A percentile compares a stretch with the other conserved stretches of the same genome.
These are phyloP conservation scores for Picus viridis DNA, from an alignment of 2,797 vertebrate genomes.

Conservation along the genomic window DNA sequence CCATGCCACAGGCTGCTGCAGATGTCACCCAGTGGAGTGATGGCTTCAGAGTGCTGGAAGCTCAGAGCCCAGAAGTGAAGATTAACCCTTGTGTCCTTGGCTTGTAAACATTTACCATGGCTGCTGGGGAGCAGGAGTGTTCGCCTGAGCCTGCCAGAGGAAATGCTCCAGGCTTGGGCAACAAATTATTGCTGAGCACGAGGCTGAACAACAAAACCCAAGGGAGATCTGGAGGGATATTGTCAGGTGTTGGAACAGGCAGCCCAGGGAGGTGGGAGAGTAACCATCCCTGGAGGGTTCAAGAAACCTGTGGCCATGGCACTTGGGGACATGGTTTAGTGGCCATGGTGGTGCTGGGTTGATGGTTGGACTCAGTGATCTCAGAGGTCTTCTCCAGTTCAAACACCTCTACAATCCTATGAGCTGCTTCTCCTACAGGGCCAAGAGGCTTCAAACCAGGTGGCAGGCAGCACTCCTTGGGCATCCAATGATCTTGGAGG, in stretches of 20 bases:
- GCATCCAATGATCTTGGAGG: neutral
- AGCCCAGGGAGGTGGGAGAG: no score
- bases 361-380: no score
- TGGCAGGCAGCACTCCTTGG: neutral
- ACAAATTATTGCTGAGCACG: neutral
- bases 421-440: accelerated
- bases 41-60: neutral
- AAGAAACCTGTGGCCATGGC: no score
- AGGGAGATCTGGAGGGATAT: neutral
- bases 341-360: no score
- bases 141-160: neutral
- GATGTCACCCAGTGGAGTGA: accelerated
- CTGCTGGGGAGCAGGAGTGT: neutral
- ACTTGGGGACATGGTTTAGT: no score
- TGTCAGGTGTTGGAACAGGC: no score
- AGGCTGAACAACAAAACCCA: neutral
- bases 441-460: accelerated
- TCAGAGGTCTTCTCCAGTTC: no score
- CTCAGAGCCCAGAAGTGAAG: neutral
- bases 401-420: no score
- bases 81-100: slow-evolving; percentile 2
- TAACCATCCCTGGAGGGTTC: no score
- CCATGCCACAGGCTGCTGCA: neutral
- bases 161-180: neutral
- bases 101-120: slow-evolving; percentile 55